Evolutionary conservation across 2,888 invertebrate species (phyloP).

Genomic region (Drosophila birchii): DNA sequence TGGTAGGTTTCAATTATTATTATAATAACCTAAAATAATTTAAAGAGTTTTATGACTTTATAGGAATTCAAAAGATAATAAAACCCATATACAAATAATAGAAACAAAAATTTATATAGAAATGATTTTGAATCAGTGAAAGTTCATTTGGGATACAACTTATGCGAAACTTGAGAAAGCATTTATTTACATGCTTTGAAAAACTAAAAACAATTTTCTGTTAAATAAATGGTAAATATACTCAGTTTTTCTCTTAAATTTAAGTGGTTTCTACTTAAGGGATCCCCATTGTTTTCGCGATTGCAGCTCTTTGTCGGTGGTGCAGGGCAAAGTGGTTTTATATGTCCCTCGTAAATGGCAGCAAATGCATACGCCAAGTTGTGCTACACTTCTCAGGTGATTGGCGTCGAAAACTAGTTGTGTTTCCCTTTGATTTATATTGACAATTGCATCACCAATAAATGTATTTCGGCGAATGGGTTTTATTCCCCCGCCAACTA

Average conservation of each 20-base stretch:
- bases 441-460: constrained; percentile 44
- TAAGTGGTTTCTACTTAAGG: not conserved
- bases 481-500: constrained; percentile 1
- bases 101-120: too few relatives aligned
- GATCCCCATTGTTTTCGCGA: not conserved
- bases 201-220: not conserved
- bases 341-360: constrained; percentile 30
- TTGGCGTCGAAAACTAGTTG: constrained; percentile 21
- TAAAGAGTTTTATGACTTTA: too few relatives aligned
- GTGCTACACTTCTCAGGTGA: constrained; percentile 18
- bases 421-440: constrained; percentile 40
- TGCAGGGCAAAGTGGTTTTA: constrained; percentile 36
- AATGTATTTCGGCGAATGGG: constrained; percentile 15
- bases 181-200: not conserved
- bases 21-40: not conserved
- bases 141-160: not conserved
- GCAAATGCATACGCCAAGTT: constrained; percentile 29
- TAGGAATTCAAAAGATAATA: too few relatives aligned
- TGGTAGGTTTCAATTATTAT: not conserved
- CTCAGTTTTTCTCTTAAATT: not conserved
- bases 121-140: not conserved
- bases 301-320: not conserved
- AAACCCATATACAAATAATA: too few relatives aligned
- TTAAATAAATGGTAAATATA: not conserved
- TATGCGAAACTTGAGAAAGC: too few relatives aligned